Evolutionary conservation across 2,888 invertebrate genomes (phyloP).

Genomic region (Trachelus troglodyta): DNA sequence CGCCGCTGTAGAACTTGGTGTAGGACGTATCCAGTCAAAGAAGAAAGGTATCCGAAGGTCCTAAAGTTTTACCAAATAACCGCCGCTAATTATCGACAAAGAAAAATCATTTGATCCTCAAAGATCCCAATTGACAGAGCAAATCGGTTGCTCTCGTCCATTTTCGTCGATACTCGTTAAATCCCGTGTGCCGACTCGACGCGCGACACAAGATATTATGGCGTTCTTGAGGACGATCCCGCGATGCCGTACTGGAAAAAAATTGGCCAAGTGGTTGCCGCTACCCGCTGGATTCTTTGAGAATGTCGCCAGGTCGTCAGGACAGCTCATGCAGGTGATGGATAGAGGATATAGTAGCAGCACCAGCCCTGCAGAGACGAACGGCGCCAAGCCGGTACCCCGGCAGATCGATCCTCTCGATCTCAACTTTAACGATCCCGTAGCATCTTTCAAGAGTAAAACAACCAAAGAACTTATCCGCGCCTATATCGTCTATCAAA

Average conservation of each 20-base stretch:
- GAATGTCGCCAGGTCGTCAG: slow-evolving; percentile 39
- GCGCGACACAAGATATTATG: slow-evolving; percentile 35
- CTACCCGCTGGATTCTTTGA: slow-evolving; percentile 42
- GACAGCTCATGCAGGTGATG: slow-evolving; percentile 49
- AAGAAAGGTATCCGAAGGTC: not conserved
- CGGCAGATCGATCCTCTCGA: slow-evolving; percentile 78
- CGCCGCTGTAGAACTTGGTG: not conserved
- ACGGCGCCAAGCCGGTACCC: slow-evolving; percentile 37
- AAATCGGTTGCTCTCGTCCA: not conserved
- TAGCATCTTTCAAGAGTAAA: slow-evolving; percentile 95
- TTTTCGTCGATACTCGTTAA: not conserved
- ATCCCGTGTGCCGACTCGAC: not conserved
- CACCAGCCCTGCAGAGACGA: slow-evolving; percentile 22
- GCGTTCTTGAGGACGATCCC: slow-evolving; percentile 60
- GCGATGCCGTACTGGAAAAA: slow-evolving; percentile 56
- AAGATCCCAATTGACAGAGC: not conserved
- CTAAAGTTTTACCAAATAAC: not conserved
- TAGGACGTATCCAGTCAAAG: not conserved
- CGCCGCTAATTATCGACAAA: not conserved
- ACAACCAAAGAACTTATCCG: slow-evolving; percentile 91
- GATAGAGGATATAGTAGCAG: slow-evolving; percentile 41
- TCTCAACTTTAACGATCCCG: slow-evolving; percentile 86
- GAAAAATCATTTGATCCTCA: not conserved
- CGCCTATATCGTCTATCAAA: slow-evolving; percentile 90
- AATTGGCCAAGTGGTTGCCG: slow-evolving; percentile 48